A percentile compares a stretch with the other conserved stretches of the same genome.
Conservation (phyloP, 2,797 vertebrate genomes). For the Myripristis murdjan region DNA sequence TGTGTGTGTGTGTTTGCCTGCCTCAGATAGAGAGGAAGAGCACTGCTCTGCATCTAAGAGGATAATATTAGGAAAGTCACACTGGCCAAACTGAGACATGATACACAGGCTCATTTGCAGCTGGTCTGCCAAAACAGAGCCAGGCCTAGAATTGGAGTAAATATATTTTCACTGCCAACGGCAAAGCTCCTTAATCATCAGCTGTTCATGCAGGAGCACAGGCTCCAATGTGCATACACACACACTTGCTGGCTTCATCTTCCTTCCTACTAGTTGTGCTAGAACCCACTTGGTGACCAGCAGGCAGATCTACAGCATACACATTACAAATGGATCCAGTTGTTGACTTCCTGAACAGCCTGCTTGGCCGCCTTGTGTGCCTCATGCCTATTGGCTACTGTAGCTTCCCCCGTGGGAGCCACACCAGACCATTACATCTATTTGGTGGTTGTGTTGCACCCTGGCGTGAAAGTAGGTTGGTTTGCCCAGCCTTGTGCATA, state of each 20-base stretch:
- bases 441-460: constrained; percentile 35
- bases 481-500: constrained; percentile 19
- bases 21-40: constrained; percentile 32
- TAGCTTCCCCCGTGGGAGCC: constrained; percentile 28
- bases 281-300: not conserved
- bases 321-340: constrained; percentile 1
- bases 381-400: constrained; percentile 50
- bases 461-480: constrained; percentile 52
- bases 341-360: constrained; percentile 11
- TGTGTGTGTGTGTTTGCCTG: constrained; percentile 16
- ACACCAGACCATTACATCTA: constrained; percentile 29
- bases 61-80: constrained; percentile 27
- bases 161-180: constrained; percentile 2
- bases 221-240: too few species aligned
- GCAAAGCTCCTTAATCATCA: not conserved
- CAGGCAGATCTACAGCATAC: constrained; percentile 3
- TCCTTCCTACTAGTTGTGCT: not conserved
- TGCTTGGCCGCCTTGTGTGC: constrained; percentile 13
- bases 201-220: too few species aligned
- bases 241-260: not conserved
- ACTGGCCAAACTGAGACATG: constrained; percentile 44
- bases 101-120: constrained; percentile 48
- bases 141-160: not conserved
- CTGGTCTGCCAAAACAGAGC: constrained; percentile 38
- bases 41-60: constrained; percentile 23